phyloP scores from a whole-genome alignment of 2,797 vertebrate species.

The Tolypeutes matacus region DNA sequence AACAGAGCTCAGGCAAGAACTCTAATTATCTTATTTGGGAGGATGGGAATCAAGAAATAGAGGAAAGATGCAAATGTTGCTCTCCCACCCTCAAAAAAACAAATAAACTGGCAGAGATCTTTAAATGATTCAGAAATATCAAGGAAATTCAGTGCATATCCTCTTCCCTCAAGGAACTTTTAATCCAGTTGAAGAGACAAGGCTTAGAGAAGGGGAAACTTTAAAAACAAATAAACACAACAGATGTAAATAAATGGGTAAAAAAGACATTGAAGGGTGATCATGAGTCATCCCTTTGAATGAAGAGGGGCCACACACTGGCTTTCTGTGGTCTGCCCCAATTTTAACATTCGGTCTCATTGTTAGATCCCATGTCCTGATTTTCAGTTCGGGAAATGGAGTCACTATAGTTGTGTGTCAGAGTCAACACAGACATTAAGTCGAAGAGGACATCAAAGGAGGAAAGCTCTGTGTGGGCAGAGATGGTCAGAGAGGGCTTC shows the following conservation, averaged over 20 bases:
- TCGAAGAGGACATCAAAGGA: background rate
- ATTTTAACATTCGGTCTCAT: background rate
- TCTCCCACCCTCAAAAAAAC: background rate
- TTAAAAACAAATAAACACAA: slow-evolving; percentile 15
- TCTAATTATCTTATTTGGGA: slow-evolving; percentile 2
- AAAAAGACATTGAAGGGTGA: background rate
- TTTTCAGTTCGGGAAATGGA: slow-evolving; percentile 4
- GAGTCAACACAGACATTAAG: background rate
- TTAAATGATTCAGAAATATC: background rate
- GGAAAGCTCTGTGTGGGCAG: background rate
- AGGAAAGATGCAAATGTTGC: background rate
- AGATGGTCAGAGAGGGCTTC: background rate
- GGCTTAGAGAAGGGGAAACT: background rate
- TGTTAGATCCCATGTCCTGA: background rate
- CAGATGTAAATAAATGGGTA: background rate
- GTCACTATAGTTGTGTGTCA: background rate
- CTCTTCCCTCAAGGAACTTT: background rate
- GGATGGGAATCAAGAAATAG: background rate
- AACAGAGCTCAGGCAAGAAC: background rate
- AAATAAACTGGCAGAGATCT: background rate
- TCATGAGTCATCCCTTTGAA: background rate
- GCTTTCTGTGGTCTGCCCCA: background rate
- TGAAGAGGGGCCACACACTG: background rate
- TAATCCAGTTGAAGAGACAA: background rate
- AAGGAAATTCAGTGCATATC: background rate